Evolutionary conservation across 1,140 invertebrate species (phyloP), one percentile per base, ranked within the genome.

Genomic region (Zeugodacus cucurbitae): DNA sequence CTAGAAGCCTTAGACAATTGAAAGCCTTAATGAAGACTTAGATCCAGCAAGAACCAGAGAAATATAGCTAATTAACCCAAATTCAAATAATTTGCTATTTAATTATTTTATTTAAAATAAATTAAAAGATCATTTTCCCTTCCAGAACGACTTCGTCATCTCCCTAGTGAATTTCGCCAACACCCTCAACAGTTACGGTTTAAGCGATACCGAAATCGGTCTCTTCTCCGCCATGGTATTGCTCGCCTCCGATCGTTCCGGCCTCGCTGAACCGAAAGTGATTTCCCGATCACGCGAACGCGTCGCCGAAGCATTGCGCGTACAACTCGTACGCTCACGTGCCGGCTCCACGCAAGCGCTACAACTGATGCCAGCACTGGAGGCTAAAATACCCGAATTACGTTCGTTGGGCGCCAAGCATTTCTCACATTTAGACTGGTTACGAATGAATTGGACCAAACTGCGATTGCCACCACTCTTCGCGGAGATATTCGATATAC

Each of bases 401-500:
- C 94, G 96, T 74, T 95, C 96, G 48, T 95, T 99, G n/a, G 97
- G 98, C 1, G 95, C 95, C 26, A 96, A 97, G 90, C 98, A 99
- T 94, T 95, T 96, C 89, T 96, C 97, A 90, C 96, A 98, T 90
- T 95, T 99, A 89, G 96, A 97, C 91, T 99, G 98, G 98, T 98
- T 98, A 93, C 95, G 98, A 89, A 94, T 95, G 88, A 97, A 98
- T 94, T 99, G 98, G 98, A 95, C 95, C 88, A 96, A 96, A 90
- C 95, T 98, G 57, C 95, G 96, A 89, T 95, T 99, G 90, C 98
- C 98, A 54, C 98, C 98, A 2, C 95, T 99, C 58, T 99, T 98
- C 93, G 97, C 98, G 37, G 98, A 99, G 94, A 99, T 99, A 90
- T 99, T 99, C 94, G 98, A 99, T 95, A 99, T 99, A 94, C 98